Base-by-base conservation (phyloP, 2,888 invertebrate species). In the Drosophila anceps region DNA sequence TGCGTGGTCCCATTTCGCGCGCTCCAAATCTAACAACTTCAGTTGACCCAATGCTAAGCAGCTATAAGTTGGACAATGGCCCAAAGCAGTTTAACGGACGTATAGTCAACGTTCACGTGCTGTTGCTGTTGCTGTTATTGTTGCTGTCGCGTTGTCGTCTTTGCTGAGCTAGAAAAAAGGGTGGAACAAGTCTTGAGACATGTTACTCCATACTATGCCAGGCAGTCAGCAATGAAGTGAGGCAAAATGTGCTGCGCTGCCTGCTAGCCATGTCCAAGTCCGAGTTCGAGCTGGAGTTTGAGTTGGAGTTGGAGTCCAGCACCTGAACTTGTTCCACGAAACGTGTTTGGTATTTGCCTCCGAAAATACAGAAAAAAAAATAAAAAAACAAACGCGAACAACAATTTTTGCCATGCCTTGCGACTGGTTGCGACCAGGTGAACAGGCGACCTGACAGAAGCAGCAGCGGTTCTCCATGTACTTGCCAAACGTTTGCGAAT, bases 311-410 rank as follows among this genome's bases (percentile, higher is more conserved):
- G 50, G 50, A 60, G 69, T 69, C 76, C 71, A 73, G 69, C 78
- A 79, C 69, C 84, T 84, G 87, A 84, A 84, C 87, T 84, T 87
- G 87, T 85, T 87, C 84, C 79, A 70, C 84, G 72, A 85, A 85
- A 85, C 84, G 84, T 87, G 84, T 85, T 85, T 87, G 81, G 69
- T 72, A 76, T 82, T 81, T 81, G 79, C 79, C 82, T 79, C 79
- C 73, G 76, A 77, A 80, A 76, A 76, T 46, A 70, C 64, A 73
- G 59, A 63, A 72, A 62, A 65, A 55, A 62, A 44, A 54, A 54
- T 27, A 69, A 58, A 68, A 46, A 46, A 66, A 64, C 67, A 62
- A 69, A 63, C 71, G 44, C 51, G 43, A 41, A 62, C 58, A 69
- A 48, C 60, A 60, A 63, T 65, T 68, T 73, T 62, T 65, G 54